These are phyloP conservation scores for Microcebus lehilahytsara DNA, from an alignment of 2,113 vertebrate species.

Conservation along the genomic window DNA sequence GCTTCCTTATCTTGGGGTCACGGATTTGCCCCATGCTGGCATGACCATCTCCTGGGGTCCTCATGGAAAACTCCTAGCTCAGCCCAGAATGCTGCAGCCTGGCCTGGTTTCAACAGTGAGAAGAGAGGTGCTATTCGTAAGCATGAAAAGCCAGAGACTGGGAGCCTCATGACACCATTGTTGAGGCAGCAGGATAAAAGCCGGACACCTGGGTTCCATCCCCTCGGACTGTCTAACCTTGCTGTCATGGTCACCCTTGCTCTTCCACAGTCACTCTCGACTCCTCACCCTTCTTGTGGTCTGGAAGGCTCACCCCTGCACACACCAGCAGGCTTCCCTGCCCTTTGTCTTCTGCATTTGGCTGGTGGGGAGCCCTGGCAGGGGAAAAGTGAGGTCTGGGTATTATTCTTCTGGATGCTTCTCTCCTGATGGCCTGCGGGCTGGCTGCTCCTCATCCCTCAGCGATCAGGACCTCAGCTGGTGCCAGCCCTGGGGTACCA, in stretches of 20 bases:
- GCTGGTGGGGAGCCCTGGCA: neutral
- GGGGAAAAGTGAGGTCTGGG: neutral
- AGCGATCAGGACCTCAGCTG: neutral
- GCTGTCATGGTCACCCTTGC: rapidly evolving
- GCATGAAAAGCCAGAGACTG: neutral
- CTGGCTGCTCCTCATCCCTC: neutral
- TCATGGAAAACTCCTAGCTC: neutral
- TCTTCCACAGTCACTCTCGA: neutral
- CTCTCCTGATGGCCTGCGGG: neutral
- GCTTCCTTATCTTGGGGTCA: neutral
- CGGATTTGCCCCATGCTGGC: neutral
- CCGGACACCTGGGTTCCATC: neutral
- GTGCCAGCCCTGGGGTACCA: neutral
- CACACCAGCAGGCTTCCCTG: too few species aligned
- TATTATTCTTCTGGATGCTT: neutral
- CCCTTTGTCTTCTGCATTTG: neutral
- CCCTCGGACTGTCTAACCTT: rapidly evolving
- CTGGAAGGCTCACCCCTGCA: neutral
- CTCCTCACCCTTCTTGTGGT: neutral
- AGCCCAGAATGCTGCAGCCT: neutral
- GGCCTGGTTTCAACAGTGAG: neutral
- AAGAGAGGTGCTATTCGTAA: rapidly evolving
- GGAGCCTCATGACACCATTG: rapidly evolving
- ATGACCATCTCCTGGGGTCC: neutral
- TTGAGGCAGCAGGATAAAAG: neutral